Evolutionary conservation across 2,888 invertebrate genomes (phyloP).

Genomic region (Diloba caeruleocephala): DNA sequence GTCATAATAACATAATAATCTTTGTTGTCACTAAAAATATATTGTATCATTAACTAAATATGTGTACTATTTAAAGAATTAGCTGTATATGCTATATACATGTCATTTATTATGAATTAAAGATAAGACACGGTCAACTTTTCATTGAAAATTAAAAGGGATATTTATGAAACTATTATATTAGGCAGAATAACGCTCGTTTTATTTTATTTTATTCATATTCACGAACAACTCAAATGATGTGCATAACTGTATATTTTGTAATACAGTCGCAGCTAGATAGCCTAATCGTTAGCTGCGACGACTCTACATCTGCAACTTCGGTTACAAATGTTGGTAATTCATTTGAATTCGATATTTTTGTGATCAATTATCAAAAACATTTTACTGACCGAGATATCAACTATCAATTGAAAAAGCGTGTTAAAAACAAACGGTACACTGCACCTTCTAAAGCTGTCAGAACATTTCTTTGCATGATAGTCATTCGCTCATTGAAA

Average conservation of each 20-base stretch:
- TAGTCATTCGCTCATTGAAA: conserved; percentile 45
- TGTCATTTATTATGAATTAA: conserved; percentile 11
- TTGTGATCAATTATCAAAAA: conserved; percentile 3
- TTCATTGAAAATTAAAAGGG: not conserved
- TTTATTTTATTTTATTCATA: conserved; percentile 2
- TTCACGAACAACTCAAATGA: not conserved
- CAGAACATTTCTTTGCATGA: conserved; percentile 39
- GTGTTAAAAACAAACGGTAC: conserved; percentile 44
- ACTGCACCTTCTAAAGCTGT: conserved; percentile 43
- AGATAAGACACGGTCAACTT: conserved; percentile 3
- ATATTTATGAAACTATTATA: not conserved
- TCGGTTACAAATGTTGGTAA: conserved; percentile 8
- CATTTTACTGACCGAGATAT: conserved; percentile 6
- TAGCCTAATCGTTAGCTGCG: conserved; percentile 10
- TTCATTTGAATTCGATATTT: conserved; percentile 3
- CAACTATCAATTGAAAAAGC: conserved; percentile 33
- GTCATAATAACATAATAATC: not conserved
- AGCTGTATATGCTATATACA: conserved; percentile 14
- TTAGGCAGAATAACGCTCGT: not conserved
- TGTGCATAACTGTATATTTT: not conserved
- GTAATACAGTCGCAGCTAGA: conserved; percentile 2
- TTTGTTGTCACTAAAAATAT: conserved; percentile 6
- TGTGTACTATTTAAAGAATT: conserved; percentile 26
- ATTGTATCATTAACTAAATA: conserved; percentile 2
- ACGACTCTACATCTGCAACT: conserved; percentile 23